Evolutionary conservation across 2,888 invertebrate genomes (phyloP).

Genomic region (Miltochrista miniata): DNA sequence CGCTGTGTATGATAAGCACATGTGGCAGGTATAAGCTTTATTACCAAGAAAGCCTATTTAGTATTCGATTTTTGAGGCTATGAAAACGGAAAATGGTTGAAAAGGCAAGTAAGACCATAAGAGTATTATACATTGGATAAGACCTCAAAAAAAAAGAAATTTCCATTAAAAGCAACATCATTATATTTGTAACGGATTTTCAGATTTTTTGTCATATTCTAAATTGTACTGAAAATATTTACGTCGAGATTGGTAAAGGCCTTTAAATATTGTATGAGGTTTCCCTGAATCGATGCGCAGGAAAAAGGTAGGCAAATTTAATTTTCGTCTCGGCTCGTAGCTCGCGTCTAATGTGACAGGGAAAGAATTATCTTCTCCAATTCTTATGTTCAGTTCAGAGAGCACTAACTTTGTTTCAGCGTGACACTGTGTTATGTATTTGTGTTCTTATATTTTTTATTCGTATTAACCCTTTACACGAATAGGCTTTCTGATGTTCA

Average conservation of each 20-base stretch:
- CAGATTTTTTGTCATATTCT: conserved; percentile 16
- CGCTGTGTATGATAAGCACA: no score
- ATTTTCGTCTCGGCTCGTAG: conserved; percentile 42
- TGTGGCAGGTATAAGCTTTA: no score
- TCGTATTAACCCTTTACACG: conserved; percentile 5
- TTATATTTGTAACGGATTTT: no score
- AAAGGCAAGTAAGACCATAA: no score
- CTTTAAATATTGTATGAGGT: conserved; percentile 39
- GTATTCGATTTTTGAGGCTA: no score
- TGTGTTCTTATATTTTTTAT: conserved; percentile 14
- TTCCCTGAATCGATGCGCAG: conserved; percentile 28
- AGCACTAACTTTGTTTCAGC: conserved; percentile 25
- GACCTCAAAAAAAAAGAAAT: no score
- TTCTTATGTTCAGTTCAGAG: conserved; percentile 22
- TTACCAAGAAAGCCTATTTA: no score
- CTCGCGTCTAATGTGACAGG: conserved; percentile 48
- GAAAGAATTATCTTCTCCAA: conserved; percentile 40
- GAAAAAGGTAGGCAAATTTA: conserved; percentile 44
- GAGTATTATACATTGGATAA: no score
- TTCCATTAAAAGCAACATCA: no score
- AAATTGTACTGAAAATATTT: conserved; percentile 33
- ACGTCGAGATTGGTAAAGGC: conserved; percentile 33
- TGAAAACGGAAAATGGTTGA: no score
- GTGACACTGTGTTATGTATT: conserved; percentile 12
- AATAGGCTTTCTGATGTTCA: no score